Evolutionary conservation across 2,113 vertebrate genomes (phyloP), one percentile per base, ranked within the genome.

Genomic region (Laticauda colubrina): DNA sequence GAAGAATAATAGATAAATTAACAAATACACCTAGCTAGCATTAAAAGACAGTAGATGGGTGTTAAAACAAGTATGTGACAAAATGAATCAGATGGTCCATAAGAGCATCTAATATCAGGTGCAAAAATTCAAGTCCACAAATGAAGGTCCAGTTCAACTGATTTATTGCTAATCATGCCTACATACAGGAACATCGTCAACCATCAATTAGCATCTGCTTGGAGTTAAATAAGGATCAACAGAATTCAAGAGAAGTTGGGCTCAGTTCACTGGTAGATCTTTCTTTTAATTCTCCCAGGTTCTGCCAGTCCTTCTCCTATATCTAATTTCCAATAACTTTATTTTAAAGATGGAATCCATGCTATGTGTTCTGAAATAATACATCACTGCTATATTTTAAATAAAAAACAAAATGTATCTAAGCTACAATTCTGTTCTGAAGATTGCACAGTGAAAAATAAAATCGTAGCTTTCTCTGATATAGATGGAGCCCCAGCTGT

Each of bases 401-500:
- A 97, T 94, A 95, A 95, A 96, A 51, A 97, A 97, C 94, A 95
- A 95, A 97, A 95, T 94, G 92, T 93, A 97, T 97, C 96, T 95
- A 93, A 97, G 94, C 54, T 88, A 93, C 95, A 95, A 96, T 97
- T 96, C 89, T 95, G 90, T 96, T 96, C 96, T 95, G 95, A 97
- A 96, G 94, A 86, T 94, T 96, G 92, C 87, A 95, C 57, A 94
- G 89, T 75, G 92, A 88, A 95, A 97, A 97, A 96, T 97, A 95
- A 96, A 61, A 96, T 94, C 93, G 94, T 69, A 93, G 85, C 5
- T 20, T 61, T 95, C 6, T 91, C 96, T 97, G 96, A 97, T 97
- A 75, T 95, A 97, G 96, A 86, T 95, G 95, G 96, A 97, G 95
- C 95, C 97, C 96, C 97, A 98, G 97, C 97, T 98, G 96, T 96